These are phyloP conservation scores for Camponotus vicinus DNA, from an alignment of 1,140 invertebrate species.

Conservation along the genomic window DNA sequence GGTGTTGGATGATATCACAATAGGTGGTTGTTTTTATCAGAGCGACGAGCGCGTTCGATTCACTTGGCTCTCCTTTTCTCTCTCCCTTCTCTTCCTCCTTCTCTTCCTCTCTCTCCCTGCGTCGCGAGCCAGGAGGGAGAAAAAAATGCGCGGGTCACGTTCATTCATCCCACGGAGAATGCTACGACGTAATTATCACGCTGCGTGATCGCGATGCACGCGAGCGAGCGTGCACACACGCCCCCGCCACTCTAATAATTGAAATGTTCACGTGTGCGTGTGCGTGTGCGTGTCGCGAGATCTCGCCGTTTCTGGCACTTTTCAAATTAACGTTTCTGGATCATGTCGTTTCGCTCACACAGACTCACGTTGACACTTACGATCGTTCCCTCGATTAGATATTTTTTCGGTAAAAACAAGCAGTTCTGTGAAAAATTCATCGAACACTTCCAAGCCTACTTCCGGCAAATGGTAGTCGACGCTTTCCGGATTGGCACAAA, in stretches of 20 bases:
- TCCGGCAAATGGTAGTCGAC: not conserved
- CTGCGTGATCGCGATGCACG: slow-evolving; percentile 30
- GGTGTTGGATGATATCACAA: slow-evolving; percentile 44
- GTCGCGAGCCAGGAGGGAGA: slow-evolving; percentile 27
- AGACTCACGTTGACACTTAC: not conserved
- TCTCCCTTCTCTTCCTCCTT: not conserved
- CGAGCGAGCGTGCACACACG: slow-evolving; percentile 21
- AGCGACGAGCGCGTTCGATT: slow-evolving; percentile 24
- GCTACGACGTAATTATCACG: slow-evolving; percentile 52
- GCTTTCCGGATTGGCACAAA: not conserved
- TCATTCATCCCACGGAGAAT: slow-evolving; percentile 62
- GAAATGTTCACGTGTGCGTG: slow-evolving; percentile 16
- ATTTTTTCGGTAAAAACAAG: not conserved
- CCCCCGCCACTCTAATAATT: slow-evolving; percentile 30
- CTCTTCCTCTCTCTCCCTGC: not conserved
- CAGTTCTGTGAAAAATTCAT: not conserved
- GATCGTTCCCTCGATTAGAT: not conserved
- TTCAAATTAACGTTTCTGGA: not conserved
- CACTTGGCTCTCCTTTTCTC: slow-evolving; percentile 19
- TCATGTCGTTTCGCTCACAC: slow-evolving; percentile 11
- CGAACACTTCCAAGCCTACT: not conserved
- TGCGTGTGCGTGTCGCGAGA: not conserved
- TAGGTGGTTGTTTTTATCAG: slow-evolving; percentile 37
- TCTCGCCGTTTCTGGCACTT: not conserved
- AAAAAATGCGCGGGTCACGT: slow-evolving; percentile 58